Evolutionary conservation across 2,113 vertebrate species (phyloP), one percentile per base, ranked within the genome.

Genomic region (Poeciliopsis turrubarensis): DNA sequence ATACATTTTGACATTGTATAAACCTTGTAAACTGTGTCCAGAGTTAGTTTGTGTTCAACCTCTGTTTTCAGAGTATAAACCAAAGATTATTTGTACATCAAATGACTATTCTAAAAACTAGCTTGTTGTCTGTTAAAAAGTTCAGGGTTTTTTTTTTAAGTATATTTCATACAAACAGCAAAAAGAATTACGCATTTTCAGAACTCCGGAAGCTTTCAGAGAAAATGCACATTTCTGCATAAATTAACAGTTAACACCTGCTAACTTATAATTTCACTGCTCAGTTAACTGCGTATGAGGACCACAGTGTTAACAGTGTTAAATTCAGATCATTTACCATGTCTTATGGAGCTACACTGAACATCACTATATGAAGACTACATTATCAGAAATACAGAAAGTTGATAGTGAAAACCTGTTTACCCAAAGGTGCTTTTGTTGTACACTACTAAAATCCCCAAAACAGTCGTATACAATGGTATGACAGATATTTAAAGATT

Each of bases 1-100:
- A 87, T 80, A 75, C 57, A 68, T 86, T 81, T 79, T 81, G 22
- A 61, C 19, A 60, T 25, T 30, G 47, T 65, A 41, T 83, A 75
- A 85, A 77, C 57, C 29, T 73, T 62, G 4, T 86, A 84, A 37
- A 78, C 30, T 67, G 27, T 57, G 29, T 75, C 77, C 34, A 13
- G 41, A 70, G 74, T 2, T 75, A 75, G 73, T 82, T 86, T 57
- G 70, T 82, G 65, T 65, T 74, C 73, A 81, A 70, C 51, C 63
- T 79, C 68, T 60, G 44, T 79, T 11, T 73, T 25, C 32, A 34
- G 32, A 47, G 30, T 70, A 22, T 2, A 7, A 25, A 34, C 29
- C 15, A 47, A 47, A 47, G 44, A 17, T 17, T 19, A 3, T 19
- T 47, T 47, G 17, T 19, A 12, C 12, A 54, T 68, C 27, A 68